phyloP scores from a whole-genome alignment of 2,113 vertebrate species.

The Azemiops feae region DNA sequence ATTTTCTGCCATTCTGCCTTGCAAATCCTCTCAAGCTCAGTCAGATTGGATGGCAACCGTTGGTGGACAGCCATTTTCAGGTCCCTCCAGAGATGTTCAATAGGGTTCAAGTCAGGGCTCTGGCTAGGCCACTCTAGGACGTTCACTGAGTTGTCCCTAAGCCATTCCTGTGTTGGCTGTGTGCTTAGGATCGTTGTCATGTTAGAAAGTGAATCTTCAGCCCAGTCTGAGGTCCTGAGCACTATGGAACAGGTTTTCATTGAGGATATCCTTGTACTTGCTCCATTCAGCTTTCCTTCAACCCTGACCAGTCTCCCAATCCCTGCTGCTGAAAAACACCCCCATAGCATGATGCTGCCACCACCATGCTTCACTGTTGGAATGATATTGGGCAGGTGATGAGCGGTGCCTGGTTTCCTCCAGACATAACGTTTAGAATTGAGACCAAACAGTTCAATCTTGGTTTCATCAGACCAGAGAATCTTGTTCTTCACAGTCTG shows the following conservation, averaged over 20 bases:
- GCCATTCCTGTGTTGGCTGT: neutral
- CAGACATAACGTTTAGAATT: neutral
- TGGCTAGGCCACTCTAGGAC: neutral
- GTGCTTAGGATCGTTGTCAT: neutral
- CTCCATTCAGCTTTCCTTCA: neutral
- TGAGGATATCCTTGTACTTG: neutral
- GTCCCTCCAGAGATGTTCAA: neutral
- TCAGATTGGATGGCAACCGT: neutral
- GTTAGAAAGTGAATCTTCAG: neutral
- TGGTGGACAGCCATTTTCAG: neutral
- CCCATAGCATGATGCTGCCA: neutral
- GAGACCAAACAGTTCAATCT: neutral
- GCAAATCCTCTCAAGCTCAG: neutral
- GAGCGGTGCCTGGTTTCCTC: neutral
- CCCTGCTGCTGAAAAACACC: neutral
- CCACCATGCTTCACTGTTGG: neutral
- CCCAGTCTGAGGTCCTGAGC: neutral
- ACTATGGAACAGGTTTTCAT: neutral
- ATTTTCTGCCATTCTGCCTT: neutral
- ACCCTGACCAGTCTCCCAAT: neutral
- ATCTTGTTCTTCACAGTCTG: neutral
- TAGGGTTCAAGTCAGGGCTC: neutral
- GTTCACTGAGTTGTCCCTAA: neutral
- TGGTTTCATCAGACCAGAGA: neutral
- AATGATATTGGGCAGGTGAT: neutral